Percentiles rank a stretch among this genome's conserved stretches.
phyloP scores from a whole-genome alignment of 2,888 invertebrate genomes.

The Tenthredo notha region DNA sequence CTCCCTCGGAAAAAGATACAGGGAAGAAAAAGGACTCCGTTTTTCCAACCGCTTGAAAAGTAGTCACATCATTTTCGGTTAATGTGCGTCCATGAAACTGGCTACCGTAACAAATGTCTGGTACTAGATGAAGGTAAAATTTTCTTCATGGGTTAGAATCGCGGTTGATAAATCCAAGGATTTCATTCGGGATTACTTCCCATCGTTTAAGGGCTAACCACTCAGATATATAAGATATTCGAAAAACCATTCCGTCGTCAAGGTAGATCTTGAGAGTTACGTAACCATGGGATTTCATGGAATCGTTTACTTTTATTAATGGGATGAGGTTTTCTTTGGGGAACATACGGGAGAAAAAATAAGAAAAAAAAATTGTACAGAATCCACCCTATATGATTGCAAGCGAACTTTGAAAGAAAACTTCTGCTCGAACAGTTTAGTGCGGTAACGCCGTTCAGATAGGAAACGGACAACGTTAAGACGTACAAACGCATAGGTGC shows the following conservation, averaged over 20 bases:
- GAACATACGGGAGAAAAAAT: not conserved
- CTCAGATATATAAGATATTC: not conserved
- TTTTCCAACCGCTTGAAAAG: not conserved
- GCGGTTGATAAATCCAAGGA: not conserved
- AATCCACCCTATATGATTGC: slow-evolving; percentile 6
- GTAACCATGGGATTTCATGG: not conserved
- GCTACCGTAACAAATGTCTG: too few species aligned
- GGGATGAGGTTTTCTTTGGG: not conserved
- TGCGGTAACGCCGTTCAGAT: slow-evolving; percentile 38
- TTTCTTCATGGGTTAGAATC: too few species aligned
- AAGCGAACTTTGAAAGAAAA: slow-evolving; percentile 23
- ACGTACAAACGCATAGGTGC: slow-evolving; percentile 4
- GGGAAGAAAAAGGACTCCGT: not conserved
- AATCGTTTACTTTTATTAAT: not conserved
- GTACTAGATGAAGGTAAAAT: not conserved
- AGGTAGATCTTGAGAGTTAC: not conserved
- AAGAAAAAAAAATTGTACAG: not conserved
- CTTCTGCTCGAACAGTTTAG: slow-evolving; percentile 39
- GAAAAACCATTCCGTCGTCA: not conserved
- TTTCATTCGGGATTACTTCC: not conserved
- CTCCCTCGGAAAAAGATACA: not conserved
- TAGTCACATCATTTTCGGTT: not conserved
- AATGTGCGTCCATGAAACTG: not conserved
- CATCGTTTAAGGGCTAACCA: not conserved
- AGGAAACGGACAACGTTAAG: slow-evolving; percentile 26